Percentiles rank a stretch among this genome's conserved stretches.
phyloP scores from a whole-genome alignment of 2,888 invertebrate species.

The Heliconius aoede region DNA sequence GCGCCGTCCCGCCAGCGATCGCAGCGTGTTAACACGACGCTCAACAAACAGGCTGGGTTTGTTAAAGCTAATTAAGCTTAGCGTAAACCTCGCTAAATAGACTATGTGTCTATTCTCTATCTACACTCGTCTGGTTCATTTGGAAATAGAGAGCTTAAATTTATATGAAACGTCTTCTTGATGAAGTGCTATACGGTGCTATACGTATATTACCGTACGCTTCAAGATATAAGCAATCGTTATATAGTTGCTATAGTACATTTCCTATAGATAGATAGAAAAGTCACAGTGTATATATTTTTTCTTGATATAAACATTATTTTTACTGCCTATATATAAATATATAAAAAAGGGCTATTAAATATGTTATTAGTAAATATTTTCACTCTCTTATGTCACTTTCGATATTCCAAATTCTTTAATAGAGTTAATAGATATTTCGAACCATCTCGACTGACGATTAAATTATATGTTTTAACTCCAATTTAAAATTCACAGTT shows the following conservation, averaged over 20 bases:
- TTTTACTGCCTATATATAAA: too few species aligned
- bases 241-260: not conserved
- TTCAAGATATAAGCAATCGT: not conserved
- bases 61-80: conserved; percentile 67
- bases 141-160: conserved; percentile 16
- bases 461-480: not conserved
- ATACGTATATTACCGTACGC: not conserved
- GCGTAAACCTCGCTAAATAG: conserved; percentile 54
- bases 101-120: conserved; percentile 24
- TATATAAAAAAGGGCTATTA: too few species aligned
- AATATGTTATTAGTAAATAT: too few species aligned
- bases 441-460: too few species aligned
- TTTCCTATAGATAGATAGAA: not conserved
- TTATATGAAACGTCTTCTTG: not conserved
- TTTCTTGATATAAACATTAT: too few species aligned
- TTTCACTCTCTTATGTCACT: too few species aligned
- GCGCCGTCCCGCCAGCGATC: conserved; percentile 57
- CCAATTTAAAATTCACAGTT: not conserved
- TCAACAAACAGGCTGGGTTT: conserved; percentile 59
- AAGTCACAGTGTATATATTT: too few species aligned
- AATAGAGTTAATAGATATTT: too few species aligned
- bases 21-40: conserved; percentile 58
- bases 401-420: too few species aligned
- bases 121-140: conserved; percentile 26
- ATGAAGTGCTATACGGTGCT: not conserved